phyloP scores from a whole-genome alignment of 2,797 vertebrate genomes.

The Tokudaia muenninki region DNA sequence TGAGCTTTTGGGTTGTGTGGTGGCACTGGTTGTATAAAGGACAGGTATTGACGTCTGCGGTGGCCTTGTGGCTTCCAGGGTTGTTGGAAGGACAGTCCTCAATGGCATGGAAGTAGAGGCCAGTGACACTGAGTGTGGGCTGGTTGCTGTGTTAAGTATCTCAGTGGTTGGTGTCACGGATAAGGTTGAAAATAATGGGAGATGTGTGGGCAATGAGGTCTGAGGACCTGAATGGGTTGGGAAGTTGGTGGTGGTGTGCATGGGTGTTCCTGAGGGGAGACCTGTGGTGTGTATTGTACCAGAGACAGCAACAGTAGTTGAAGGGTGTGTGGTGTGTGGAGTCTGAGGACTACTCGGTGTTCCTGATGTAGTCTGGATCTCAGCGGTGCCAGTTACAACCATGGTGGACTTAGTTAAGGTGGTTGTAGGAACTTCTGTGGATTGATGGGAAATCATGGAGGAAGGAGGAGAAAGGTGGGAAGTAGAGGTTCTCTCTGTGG shows the following conservation, averaged over 20 bases:
- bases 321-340: accelerated
- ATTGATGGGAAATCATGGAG: neutral
- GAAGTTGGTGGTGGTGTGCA: accelerated
- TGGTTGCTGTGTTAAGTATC: too few species aligned
- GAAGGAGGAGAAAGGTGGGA: accelerated
- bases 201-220: too few species aligned
- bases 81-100: too few species aligned
- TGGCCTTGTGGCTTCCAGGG: too few species aligned
- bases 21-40: too few species aligned
- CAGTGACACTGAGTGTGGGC: too few species aligned
- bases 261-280: neutral
- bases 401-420: accelerated
- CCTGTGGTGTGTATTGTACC: too few species aligned
- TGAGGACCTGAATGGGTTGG: accelerated
- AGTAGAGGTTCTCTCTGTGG: neutral
- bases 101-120: too few species aligned
- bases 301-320: too few species aligned
- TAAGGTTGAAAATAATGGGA: too few species aligned
- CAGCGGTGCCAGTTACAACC: accelerated
- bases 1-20: neutral
- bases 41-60: too few species aligned
- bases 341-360: accelerated
- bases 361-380: accelerated
- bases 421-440: accelerated
- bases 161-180: too few species aligned